Percentiles rank a stretch among this genome's conserved stretches.
These are phyloP conservation scores for Platerodrilus igneus DNA, from an alignment of 2,888 invertebrate genomes.

Conservation along the genomic window DNA sequence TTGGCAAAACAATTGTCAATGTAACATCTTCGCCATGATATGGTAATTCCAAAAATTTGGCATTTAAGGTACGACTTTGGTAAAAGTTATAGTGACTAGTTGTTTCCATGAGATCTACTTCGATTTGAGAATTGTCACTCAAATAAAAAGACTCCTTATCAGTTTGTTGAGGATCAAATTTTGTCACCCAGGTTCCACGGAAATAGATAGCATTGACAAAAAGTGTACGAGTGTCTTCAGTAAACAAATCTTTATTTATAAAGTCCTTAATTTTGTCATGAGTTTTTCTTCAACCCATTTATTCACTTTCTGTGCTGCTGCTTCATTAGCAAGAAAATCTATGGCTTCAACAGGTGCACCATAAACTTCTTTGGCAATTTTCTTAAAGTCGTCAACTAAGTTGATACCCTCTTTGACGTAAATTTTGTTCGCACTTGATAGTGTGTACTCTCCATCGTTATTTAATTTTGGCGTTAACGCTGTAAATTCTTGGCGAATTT, in stretches of 20 bases:
- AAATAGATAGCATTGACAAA: conserved; percentile 42
- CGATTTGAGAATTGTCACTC: conserved; percentile 22
- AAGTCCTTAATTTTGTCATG: conserved; percentile 39
- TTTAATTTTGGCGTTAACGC: conserved; percentile 26
- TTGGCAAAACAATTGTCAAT: conserved; percentile 28
- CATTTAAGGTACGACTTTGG: conserved; percentile 32
- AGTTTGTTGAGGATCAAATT: conserved; percentile 28
- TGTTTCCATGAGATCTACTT: conserved; percentile 36
- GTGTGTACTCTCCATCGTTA: conserved; percentile 53
- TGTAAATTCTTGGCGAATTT: conserved; percentile 18
- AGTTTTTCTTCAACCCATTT: conserved; percentile 40
- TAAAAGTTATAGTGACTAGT: conserved; percentile 33
- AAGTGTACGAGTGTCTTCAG: conserved; percentile 31
- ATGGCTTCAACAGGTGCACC: conserved; percentile 53
- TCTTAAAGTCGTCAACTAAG: conserved; percentile 52
- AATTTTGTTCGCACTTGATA: conserved; percentile 55
- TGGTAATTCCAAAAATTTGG: too few species aligned
- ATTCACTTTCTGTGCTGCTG: conserved; percentile 36
- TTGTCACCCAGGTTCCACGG: conserved; percentile 35
- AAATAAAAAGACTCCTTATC: conserved; percentile 31
- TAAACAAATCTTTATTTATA: conserved; percentile 29
- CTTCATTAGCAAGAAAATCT: conserved; percentile 26
- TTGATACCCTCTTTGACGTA: conserved; percentile 55
- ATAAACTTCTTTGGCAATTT: conserved; percentile 57
- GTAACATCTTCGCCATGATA: conserved; percentile 26